A percentile compares a stretch with the other conserved stretches of the same genome.
phyloP scores from a whole-genome alignment of 2,797 vertebrate genomes.

The Typhlichthys subterraneus region DNA sequence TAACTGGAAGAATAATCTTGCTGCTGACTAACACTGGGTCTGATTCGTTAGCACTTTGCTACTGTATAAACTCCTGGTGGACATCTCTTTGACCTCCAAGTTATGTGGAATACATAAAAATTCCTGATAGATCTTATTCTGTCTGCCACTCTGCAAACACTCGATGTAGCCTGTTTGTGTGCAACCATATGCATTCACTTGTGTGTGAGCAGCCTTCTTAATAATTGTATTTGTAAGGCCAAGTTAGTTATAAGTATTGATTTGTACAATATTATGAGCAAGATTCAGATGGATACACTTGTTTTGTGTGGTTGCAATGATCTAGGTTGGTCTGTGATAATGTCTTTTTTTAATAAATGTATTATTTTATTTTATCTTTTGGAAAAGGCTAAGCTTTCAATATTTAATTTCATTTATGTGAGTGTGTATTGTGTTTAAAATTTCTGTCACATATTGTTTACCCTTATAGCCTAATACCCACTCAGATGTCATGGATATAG shows the following conservation, averaged over 20 bases:
- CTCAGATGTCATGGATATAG: too few relatives aligned
- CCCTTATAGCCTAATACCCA: too few relatives aligned
- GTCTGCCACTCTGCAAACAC: conserved; percentile 16
- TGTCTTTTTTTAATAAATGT: too few relatives aligned
- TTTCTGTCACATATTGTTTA: too few relatives aligned
- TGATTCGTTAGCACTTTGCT: conserved; percentile 65
- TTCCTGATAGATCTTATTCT: conserved; percentile 26
- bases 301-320: too few relatives aligned
- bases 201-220: neutral
- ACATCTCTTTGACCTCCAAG: conserved; percentile 62
- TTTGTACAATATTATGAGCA: conserved; percentile 15
- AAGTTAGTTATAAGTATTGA: conserved; percentile 12
- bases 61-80: conserved; percentile 29
- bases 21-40: conserved; percentile 61
- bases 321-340: neutral
- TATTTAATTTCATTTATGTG: neutral
- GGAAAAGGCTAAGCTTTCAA: too few relatives aligned
- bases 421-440: neutral
- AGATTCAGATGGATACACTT: neutral
- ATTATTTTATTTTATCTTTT: too few relatives aligned
- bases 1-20: conserved; percentile 32
- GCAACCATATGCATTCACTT: neutral
- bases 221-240: conserved; percentile 4
- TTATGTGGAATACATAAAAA: conserved; percentile 57
- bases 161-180: conserved; percentile 6